A percentile compares a stretch with the other conserved stretches of the same genome.
Evolutionary conservation across 1,140 invertebrate genomes (phyloP).

Genomic region (Maniola jurtina): DNA sequence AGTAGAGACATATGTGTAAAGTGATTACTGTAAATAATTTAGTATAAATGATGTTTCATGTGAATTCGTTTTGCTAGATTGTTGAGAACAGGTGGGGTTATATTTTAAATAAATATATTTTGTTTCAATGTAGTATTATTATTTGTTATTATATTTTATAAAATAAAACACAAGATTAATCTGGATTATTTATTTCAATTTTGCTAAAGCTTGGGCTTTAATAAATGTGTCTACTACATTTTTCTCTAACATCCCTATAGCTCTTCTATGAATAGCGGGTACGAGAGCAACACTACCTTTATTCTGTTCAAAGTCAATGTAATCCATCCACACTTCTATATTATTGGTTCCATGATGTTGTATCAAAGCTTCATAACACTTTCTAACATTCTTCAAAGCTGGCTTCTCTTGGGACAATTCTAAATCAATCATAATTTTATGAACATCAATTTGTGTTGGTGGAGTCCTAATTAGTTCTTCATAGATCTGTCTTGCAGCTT

Average conservation of each 20-base stretch:
- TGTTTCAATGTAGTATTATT: conserved; percentile 47
- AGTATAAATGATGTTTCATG: conserved; percentile 72
- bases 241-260: conserved; percentile 59
- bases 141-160: conserved; percentile 25
- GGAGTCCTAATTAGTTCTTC: conserved; percentile 65
- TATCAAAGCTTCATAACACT: conserved; percentile 61
- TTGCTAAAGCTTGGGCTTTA: conserved; percentile 59
- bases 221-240: conserved; percentile 68
- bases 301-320: conserved; percentile 63
- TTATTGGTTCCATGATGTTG: conserved; percentile 60
- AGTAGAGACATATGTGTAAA: conserved; percentile 60
- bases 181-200: conserved; percentile 36
- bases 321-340: conserved; percentile 62
- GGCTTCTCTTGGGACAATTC: conserved; percentile 58
- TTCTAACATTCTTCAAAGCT: conserved; percentile 55
- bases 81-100: conserved; percentile 63
- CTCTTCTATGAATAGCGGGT: conserved; percentile 62
- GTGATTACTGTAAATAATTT: conserved; percentile 72
- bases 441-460: conserved; percentile 61
- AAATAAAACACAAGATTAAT: conserved; percentile 16
- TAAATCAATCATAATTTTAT: conserved; percentile 62
- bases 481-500: conserved; percentile 63
- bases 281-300: conserved; percentile 48
- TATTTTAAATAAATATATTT: conserved; percentile 69
- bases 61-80: conserved; percentile 70